A percentile compares a stretch with the other conserved stretches of the same genome.
Conservation (phyloP, 2,797 vertebrate species). For the Leucoraja ocellata region DNA sequence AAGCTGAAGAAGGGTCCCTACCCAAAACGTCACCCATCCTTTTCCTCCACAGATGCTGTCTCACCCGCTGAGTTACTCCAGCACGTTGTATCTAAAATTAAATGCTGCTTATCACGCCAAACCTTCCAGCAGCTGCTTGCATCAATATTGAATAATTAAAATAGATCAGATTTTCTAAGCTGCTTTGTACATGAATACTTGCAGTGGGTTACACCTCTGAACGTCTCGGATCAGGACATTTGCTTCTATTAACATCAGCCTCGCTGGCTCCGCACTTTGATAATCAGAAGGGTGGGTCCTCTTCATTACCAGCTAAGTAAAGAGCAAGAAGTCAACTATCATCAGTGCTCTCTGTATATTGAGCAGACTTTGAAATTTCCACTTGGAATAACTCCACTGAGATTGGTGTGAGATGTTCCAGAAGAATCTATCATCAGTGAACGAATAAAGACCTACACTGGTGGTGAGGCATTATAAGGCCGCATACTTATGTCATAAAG, state of each 20-base stretch:
- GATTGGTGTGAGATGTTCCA: neutral
- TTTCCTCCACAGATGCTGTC: too few species aligned
- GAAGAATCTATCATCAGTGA: neutral
- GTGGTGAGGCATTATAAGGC: neutral
- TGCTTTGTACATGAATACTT: neutral
- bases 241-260: neutral
- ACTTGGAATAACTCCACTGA: neutral
- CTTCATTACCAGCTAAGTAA: neutral
- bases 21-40: too few species aligned
- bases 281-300: neutral
- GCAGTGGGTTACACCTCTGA: neutral
- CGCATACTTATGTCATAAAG: neutral
- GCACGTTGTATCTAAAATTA: neutral
- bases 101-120: neutral
- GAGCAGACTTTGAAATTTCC: neutral
- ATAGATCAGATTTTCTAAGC: neutral
- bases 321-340: neutral
- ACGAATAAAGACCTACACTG: neutral
- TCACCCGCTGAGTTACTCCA: too few species aligned
- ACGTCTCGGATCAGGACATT: neutral
- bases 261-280: neutral
- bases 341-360: neutral
- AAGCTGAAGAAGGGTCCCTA: too few species aligned
- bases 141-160: neutral
- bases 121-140: neutral